Conservation (phyloP, 2,113 vertebrate genomes). For the Tragelaphus buxtoni region DNA sequence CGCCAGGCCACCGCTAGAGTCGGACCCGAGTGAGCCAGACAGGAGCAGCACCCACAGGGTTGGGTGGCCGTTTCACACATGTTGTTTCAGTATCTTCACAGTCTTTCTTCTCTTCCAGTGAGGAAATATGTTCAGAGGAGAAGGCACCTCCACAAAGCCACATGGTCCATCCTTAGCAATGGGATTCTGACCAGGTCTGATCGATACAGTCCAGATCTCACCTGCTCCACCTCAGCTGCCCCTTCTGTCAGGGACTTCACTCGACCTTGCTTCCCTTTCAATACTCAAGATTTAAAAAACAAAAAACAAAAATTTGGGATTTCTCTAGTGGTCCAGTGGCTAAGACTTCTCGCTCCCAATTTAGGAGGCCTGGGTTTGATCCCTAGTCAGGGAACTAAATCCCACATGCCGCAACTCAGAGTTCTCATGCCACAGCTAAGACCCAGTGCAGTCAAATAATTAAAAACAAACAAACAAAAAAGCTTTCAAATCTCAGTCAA, state of each 20-base stretch:
- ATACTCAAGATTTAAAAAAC: not conserved
- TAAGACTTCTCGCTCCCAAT: not conserved
- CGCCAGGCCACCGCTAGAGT: rapidly evolving
- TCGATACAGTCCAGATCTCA: not conserved
- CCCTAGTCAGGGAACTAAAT: not conserved
- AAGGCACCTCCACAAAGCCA: not conserved
- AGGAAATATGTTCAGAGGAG: not conserved
- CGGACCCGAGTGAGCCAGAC: not conserved
- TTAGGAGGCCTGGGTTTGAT: not conserved
- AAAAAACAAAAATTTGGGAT: not conserved
- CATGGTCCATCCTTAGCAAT: not conserved
- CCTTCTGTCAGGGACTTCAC: not conserved
- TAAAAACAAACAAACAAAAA: too few species aligned
- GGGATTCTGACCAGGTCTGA: not conserved
- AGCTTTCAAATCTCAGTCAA: not conserved
- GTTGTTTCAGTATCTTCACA: not conserved
- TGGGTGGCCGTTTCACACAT: rapidly evolving
- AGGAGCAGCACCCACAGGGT: rapidly evolving
- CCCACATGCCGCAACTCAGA: not conserved
- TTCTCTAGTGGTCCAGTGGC: not conserved
- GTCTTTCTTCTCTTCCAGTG: not conserved
- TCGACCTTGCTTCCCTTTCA: not conserved
- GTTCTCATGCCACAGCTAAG: not conserved
- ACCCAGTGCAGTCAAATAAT: not conserved
- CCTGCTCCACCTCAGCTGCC: too few species aligned